Conservation (phyloP, 2,888 invertebrate species). For the Xestia ashworthii region DNA sequence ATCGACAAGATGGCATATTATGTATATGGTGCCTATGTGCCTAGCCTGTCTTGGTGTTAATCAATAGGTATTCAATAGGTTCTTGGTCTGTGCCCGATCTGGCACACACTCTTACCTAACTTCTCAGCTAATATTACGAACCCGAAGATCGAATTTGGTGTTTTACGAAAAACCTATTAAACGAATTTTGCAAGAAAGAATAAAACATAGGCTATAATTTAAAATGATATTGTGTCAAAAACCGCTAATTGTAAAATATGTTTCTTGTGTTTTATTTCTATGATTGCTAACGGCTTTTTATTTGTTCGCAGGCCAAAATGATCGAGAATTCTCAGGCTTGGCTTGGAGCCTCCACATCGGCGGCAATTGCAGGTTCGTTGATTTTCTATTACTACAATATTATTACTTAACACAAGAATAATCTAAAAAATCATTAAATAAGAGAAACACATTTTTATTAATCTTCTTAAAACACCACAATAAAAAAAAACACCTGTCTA, state of each 20-base stretch:
- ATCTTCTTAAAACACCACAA: not conserved
- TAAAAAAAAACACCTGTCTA: not conserved
- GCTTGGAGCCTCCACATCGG: constrained; percentile 97
- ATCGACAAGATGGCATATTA: not conserved
- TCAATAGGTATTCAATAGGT: not conserved
- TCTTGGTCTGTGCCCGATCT: not conserved
- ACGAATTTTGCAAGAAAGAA: not conserved
- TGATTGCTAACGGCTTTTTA: constrained; percentile 46
- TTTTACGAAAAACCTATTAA: not conserved
- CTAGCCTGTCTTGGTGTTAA: not conserved
- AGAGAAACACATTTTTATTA: not conserved
- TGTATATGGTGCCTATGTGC: not conserved
- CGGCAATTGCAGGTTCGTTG: constrained; percentile 97
- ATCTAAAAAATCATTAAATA: not conserved
- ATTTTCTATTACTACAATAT: not conserved
- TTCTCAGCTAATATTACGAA: not conserved
- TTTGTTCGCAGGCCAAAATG: constrained; percentile 95
- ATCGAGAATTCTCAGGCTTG: constrained; percentile 98
- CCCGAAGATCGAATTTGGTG: not conserved
- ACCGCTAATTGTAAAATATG: not conserved
- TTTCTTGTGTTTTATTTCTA: not conserved
- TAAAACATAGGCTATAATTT: not conserved
- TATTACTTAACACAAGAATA: not conserved
- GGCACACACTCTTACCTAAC: not conserved
- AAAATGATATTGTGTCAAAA: not conserved